phyloP scores from a whole-genome alignment of 2,113 vertebrate species.

The Malurus alboscapulatus region DNA sequence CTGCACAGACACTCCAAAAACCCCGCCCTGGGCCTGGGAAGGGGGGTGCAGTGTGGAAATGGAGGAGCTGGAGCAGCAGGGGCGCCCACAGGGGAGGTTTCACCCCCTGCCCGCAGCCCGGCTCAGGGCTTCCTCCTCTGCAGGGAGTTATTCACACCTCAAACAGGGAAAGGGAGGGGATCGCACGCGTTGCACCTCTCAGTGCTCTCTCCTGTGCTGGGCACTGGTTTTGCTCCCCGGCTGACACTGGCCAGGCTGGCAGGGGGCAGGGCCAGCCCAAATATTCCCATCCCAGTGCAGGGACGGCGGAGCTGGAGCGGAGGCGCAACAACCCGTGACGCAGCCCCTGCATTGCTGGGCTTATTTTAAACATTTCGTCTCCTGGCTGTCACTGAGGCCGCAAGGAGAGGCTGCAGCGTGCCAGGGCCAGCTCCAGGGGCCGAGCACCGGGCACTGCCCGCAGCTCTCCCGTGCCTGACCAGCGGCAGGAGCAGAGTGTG shows the following conservation, averaged over 20 bases:
- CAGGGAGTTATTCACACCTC: accelerated
- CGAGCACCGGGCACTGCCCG: accelerated
- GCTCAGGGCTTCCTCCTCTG: neutral
- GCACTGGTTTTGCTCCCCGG: neutral
- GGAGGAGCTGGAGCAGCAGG: neutral
- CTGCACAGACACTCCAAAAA: neutral
- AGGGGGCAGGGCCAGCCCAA: neutral
- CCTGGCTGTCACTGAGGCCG: neutral
- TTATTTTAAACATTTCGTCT: neutral
- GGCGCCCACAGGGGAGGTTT: accelerated
- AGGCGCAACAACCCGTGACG: neutral
- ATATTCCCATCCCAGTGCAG: neutral
- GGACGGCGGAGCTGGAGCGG: neutral
- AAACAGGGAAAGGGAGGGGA: neutral
- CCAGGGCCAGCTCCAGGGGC: neutral
- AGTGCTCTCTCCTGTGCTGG: neutral
- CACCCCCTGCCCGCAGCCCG: neutral
- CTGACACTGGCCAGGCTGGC: neutral
- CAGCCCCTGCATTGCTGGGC: neutral
- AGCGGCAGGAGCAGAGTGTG: neutral
- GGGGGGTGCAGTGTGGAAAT: accelerated
- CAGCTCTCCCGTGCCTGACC: neutral
- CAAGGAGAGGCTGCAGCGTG: neutral
- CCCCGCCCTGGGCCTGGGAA: neutral
- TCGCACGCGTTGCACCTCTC: accelerated